Percentiles rank a stretch among this genome's conserved stretches.
Conservation (phyloP, 2,113 vertebrate species). For the Tiliqua scincoides region DNA sequence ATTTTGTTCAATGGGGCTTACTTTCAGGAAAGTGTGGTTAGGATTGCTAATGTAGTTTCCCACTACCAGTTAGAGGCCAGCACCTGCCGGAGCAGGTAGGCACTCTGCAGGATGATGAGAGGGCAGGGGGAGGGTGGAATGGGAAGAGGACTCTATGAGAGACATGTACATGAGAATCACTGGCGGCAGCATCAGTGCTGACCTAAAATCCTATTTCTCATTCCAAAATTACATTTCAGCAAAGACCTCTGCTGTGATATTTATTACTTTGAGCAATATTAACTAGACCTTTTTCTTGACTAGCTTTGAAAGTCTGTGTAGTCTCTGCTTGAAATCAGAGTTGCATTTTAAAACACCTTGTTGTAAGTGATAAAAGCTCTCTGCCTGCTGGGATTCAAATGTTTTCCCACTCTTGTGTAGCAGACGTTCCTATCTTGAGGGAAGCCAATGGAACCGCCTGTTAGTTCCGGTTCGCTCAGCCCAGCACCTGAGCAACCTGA, state of each 20-base stretch:
- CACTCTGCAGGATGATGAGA: too few relatives aligned
- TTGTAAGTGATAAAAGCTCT: conserved; percentile 26
- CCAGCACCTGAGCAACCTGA: not conserved
- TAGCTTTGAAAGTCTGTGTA: not conserved
- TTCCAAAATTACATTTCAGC: not conserved
- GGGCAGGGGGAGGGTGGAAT: too few relatives aligned
- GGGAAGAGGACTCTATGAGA: not conserved
- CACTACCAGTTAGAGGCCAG: too few relatives aligned
- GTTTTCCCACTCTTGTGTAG: not conserved
- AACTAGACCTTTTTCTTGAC: conserved; percentile 12
- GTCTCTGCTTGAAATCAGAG: conserved; percentile 20
- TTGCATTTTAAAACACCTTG: conserved; percentile 18
- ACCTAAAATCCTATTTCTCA: not conserved
- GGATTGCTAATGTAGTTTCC: too few relatives aligned
- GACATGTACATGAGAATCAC: not conserved
- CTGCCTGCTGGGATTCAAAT: conserved; percentile 4
- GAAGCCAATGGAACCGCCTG: not conserved
- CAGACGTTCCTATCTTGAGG: not conserved
- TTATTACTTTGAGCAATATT: conserved; percentile 22
- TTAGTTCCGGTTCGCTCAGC: conserved; percentile 5
- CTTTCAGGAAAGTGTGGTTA: too few relatives aligned
- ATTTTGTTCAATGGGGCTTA: too few relatives aligned
- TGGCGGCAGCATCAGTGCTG: not conserved
- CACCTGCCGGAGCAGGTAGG: too few relatives aligned
- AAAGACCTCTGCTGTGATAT: conserved; percentile 3